phyloP scores from a whole-genome alignment of 92 coral and sea anemone genomes.

The Porites evermanni region DNA sequence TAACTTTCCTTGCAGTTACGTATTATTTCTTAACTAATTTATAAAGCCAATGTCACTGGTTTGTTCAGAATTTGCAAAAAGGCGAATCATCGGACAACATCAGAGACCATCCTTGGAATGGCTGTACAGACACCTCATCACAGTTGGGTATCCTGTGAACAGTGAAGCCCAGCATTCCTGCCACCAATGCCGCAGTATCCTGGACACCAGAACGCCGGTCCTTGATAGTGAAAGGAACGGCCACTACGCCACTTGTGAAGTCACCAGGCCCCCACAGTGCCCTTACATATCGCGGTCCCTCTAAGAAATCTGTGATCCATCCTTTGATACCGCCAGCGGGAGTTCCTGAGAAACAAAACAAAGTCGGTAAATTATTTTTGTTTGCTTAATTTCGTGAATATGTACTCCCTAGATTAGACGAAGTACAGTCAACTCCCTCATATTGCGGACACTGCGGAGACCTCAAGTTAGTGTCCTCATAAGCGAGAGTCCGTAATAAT shows the following conservation, averaged over 20 bases:
- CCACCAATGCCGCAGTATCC: slow-evolving; percentile 64
- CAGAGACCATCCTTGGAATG: slow-evolving; percentile 79
- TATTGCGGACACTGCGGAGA: no score
- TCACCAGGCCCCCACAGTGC: not conserved
- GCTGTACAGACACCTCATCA: slow-evolving; percentile 58
- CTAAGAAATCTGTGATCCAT: slow-evolving; percentile 58
- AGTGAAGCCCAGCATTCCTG: slow-evolving; percentile 67
- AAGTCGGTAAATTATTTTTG: not conserved
- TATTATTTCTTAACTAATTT: no score
- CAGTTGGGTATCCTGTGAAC: slow-evolving; percentile 25
- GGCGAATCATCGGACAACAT: slow-evolving; percentile 60
- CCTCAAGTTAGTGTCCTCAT: no score
- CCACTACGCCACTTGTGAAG: slow-evolving; percentile 48
- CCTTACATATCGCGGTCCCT: not conserved
- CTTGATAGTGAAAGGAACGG: slow-evolving; percentile 50
- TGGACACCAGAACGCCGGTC: not conserved
- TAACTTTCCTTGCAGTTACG: no score
- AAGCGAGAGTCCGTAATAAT: no score
- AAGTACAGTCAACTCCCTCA: not conserved
- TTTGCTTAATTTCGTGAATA: not conserved
- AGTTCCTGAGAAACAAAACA: not conserved
- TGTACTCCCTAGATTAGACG: not conserved
- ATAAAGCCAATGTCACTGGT: no score
- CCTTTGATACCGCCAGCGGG: not conserved
- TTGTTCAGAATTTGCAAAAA: not conserved